Conservation (phyloP, 1,140 invertebrate genomes). For the Ericerus pela region DNA sequence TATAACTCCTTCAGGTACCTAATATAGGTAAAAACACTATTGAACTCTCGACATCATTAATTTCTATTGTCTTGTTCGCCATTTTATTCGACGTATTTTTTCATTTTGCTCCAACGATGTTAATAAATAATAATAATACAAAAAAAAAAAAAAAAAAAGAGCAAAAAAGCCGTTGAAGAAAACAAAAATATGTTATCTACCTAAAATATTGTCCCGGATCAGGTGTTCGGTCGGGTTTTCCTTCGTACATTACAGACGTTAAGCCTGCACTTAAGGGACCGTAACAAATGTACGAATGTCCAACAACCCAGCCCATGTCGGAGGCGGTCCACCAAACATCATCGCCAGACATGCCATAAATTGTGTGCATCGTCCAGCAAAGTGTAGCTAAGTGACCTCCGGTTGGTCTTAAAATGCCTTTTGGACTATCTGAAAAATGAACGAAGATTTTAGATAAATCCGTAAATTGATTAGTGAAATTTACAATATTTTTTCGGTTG, state of each 20-base stretch:
- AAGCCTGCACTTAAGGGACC: conserved; percentile 65
- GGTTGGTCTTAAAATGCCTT: conserved; percentile 69
- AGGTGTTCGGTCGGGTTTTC: conserved; percentile 84
- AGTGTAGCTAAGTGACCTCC: conserved; percentile 72
- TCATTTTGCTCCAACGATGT: not conserved
- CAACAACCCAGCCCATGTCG: conserved; percentile 85
- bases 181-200: conserved; percentile 32
- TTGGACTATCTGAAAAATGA: conserved; percentile 45
- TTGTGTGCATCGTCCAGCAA: conserved; percentile 64
- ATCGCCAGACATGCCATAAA: conserved; percentile 65
- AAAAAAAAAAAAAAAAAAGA: too few relatives aligned
- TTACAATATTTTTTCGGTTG: too few relatives aligned
- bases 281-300: conserved; percentile 87
- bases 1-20: too few relatives aligned
- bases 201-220: conserved; percentile 79
- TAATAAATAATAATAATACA: too few relatives aligned
- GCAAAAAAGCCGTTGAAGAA: not conserved
- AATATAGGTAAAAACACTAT: not conserved
- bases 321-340: conserved; percentile 87
- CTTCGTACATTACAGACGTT: conserved; percentile 83
- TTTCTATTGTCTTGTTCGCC: too few relatives aligned
- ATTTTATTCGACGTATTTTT: too few relatives aligned
- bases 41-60: too few relatives aligned
- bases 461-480: too few relatives aligned
- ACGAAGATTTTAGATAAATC: too few relatives aligned